Conservation (phyloP, 2,797 vertebrate genomes). For the Peromyscus melanophrys region DNA sequence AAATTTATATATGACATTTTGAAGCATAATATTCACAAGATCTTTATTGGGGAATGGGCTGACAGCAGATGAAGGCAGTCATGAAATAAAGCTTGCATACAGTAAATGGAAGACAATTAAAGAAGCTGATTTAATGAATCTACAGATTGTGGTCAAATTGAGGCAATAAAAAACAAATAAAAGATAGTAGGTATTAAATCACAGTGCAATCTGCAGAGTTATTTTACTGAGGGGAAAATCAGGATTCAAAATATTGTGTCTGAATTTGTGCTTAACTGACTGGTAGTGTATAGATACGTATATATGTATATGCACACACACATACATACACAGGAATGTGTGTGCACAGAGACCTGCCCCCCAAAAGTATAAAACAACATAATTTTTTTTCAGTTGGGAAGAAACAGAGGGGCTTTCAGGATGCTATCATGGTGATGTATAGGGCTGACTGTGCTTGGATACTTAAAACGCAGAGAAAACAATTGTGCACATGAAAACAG, state of each 20-base stretch:
- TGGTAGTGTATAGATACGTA: not conserved
- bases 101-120: not conserved
- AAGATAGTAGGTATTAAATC: not conserved
- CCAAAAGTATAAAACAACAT: not conserved
- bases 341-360: too few relatives aligned
- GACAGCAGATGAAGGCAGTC: not conserved
- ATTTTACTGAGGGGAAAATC: not conserved
- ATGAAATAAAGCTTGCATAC: not conserved
- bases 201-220: not conserved
- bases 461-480: not conserved
- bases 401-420: not conserved
- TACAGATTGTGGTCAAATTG: not conserved
- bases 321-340: not conserved
- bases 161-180: not conserved
- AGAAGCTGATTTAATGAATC: slow-evolving; percentile 3
- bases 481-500: not conserved
- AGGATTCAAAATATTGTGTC: slow-evolving; percentile 8
- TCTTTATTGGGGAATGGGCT: not conserved
- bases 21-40: not conserved
- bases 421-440: slow-evolving; percentile 17
- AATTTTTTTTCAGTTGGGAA: not conserved
- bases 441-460: not conserved
- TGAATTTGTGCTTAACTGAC: not conserved
- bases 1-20: not conserved
- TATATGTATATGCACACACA: not conserved